Base-by-base conservation (phyloP, 2,797 vertebrate genomes). In the Epinephelus malabaricus region DNA sequence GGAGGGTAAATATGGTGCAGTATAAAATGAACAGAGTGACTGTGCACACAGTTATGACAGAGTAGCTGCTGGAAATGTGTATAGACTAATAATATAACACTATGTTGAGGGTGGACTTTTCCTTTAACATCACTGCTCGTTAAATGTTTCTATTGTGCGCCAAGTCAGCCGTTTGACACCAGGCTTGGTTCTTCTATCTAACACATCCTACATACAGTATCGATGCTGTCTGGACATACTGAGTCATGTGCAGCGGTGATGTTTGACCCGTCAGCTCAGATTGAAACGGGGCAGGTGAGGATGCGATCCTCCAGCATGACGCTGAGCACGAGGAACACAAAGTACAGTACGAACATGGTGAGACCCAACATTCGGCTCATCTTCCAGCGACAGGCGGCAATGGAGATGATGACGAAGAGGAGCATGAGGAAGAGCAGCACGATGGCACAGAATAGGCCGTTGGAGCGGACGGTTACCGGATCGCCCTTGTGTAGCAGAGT, bases 381-480 rank as follows among this genome's bases (percentile, higher is more conserved):
- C 87, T 92, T 97, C 98, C 97, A 98, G 88, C 96, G 97, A 25
- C 96, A 98, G 2, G 6, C 49, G 1, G 97, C 97, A 0, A 99
- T 99, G 27, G 97, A 97, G 84, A 96, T 92, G 90, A 97, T 97
- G 88, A 98, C 98, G 65, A 98, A 98, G 46, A 98, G 93, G 67
- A 98, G 97, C 98, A 98, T 98, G 90, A 99, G 92, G 78, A 98
- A 98, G 84, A 98, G 97, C 89, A 98, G 93, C 82, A 98, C 97
- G 15, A 98, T 98, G 73, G 98, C 97, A 60, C 97, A 98, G 78
- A 98, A 98, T 83, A 98, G 91, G 66, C 97, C 97, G 2, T 99
- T 99, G 91, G 97, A 98, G 90, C 97, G 97, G 92, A 99, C 98
- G 0, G 93, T 83, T 1, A 99, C 96, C 0, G 97, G 94, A 34